phyloP scores from a whole-genome alignment of 1,140 invertebrate genomes.

The Monochamus saltuarius region DNA sequence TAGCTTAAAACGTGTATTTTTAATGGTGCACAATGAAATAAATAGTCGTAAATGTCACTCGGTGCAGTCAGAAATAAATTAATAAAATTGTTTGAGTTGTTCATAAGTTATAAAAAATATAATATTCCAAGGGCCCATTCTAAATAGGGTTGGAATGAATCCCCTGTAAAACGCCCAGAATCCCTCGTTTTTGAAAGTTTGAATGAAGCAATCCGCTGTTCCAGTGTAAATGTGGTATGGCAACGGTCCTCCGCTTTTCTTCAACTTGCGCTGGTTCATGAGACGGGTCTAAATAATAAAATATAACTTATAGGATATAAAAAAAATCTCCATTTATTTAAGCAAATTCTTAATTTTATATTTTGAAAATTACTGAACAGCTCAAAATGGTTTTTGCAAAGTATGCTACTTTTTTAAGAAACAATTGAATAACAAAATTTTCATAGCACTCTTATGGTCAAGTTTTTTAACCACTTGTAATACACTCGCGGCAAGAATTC shows the following conservation, averaged over 20 bases:
- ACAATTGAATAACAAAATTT: too few species aligned
- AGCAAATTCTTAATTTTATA: too few species aligned
- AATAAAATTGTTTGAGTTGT: constrained; percentile 74
- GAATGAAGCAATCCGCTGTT: constrained; percentile 85
- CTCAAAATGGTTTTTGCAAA: too few species aligned
- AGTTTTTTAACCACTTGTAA: too few species aligned
- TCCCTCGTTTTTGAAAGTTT: constrained; percentile 80
- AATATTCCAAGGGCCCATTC: constrained; percentile 90
- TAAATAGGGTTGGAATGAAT: constrained; percentile 77
- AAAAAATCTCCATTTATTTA: too few species aligned
- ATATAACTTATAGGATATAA: not conserved
- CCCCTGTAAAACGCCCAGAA: constrained; percentile 81
- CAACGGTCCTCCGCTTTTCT: constrained; percentile 53
- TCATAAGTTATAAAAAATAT: constrained; percentile 97
- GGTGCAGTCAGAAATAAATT: constrained; percentile 22
- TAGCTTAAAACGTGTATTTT: constrained; percentile 14
- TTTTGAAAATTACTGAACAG: too few species aligned
- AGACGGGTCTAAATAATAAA: constrained; percentile 84
- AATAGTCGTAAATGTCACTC: constrained; percentile 16
- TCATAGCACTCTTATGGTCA: too few species aligned
- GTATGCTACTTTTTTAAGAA: too few species aligned
- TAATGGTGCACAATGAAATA: constrained; percentile 10
- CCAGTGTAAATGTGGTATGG: constrained; percentile 73
- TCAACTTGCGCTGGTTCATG: constrained; percentile 83
- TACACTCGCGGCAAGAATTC: too few species aligned